Base-by-base conservation (phyloP, 2,888 invertebrate genomes). In the Meloe dianella region DNA sequence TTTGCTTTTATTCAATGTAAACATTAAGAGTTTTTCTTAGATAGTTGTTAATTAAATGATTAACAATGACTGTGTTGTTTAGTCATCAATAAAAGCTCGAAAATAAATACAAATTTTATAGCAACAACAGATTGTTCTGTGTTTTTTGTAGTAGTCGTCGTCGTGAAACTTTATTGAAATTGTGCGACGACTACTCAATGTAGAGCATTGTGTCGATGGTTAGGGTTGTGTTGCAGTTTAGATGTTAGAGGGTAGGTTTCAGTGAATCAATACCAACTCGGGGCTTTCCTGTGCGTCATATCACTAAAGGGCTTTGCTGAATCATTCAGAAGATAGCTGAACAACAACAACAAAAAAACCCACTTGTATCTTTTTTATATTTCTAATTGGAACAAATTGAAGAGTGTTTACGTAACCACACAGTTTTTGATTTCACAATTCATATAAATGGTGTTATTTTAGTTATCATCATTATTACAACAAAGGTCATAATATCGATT, bases 151-250 rank as follows among this genome's bases (percentile, higher is more conserved):
- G 9, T 47, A 17, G 5, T n/a, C 7, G n/a, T 47, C 20, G 38
- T 47, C 9, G 47, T 20, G 9, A 8, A 47, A 47, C 20, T n/a
- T 41, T 41, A 17, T 8, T 41, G 41, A 6, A 47, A 20, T 47
- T 20, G 20, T 20, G 20, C 47, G 47, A 20, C n/a, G 47, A 20
- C 20, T 51, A 22, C 73, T 71, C 80, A 81, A 82, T 80, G 74
- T 80, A 74, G 81, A 79, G 78, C 79, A 79, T 77, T 79, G 81
- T 82, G 81, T 82, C 82, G 79, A 74, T 79, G 80, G 80, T 82
- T 81, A 81, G 80, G 80, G 77, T 73, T 74, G 68, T 12, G 51
- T 24, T 24, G 22, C 22, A 12, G 51, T 51, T 51, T 71, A 61
- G 65, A 69, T 67, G 75, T 69, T 71, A 73, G 75, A 77, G 77